Conservation (phyloP, 2,113 vertebrate species). For the Plecturocebus donacophilus region DNA sequence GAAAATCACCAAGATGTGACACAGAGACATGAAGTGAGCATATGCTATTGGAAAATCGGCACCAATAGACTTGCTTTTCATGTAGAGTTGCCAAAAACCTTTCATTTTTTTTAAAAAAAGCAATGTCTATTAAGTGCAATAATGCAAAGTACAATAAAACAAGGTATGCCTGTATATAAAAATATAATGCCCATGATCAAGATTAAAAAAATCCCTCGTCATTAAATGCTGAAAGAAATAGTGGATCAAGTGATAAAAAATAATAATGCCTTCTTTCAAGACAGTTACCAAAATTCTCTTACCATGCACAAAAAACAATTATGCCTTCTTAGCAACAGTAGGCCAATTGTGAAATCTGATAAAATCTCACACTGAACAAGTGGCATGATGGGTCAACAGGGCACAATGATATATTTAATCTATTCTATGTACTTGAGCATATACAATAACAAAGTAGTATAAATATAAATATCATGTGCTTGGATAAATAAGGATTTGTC, state of each 20-base stretch:
- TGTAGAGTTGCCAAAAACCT: not conserved
- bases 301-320: conserved; percentile 64
- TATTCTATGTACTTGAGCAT: not conserved
- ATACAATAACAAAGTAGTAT: not conserved
- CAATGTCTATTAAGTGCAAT: not conserved
- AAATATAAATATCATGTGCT: not conserved
- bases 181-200: conserved; percentile 58
- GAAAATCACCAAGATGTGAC: not conserved
- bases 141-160: not conserved
- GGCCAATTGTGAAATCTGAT: conserved; percentile 73
- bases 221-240: conserved; percentile 80
- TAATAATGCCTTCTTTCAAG: conserved; percentile 78
- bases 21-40: not conserved
- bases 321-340: conserved; percentile 75
- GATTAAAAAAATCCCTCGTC: conserved; percentile 59
- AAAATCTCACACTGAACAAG: conserved; percentile 60
- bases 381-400: conserved; percentile 52
- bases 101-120: not conserved
- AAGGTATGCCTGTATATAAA: not conserved
- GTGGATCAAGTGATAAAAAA: conserved; percentile 74
- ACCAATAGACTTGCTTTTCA: not conserved
- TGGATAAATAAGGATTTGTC: not conserved
- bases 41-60: not conserved
- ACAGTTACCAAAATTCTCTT: conserved; percentile 69
- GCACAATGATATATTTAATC: not conserved